These are phyloP conservation scores for Megaceryle torquata DNA, from an alignment of 2,113 vertebrate species.

Conservation along the genomic window DNA sequence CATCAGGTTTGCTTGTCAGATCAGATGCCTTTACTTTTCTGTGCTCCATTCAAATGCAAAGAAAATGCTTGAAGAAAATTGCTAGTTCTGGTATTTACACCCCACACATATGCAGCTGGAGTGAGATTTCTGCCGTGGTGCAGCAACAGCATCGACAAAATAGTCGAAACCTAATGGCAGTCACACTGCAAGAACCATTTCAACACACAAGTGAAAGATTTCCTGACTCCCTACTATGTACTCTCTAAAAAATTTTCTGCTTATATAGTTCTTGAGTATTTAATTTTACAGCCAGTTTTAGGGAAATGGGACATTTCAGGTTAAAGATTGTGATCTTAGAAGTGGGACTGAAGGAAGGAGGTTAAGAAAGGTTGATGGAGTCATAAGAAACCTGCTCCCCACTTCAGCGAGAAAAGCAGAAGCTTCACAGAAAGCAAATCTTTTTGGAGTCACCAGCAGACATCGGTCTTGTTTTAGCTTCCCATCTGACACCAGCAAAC, in stretches of 20 bases:
- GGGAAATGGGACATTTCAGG: not conserved
- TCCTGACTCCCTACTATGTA: not conserved
- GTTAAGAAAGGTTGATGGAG: not conserved
- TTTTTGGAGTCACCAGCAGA: not conserved
- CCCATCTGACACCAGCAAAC: not conserved
- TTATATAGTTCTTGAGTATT: not conserved
- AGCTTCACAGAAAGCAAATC: not conserved
- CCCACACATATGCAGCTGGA: not conserved
- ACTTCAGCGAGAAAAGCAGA: not conserved
- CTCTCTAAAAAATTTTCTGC: not conserved
- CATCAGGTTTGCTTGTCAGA: constrained; percentile 46
- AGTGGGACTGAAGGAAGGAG: not conserved
- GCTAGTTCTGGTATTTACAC: constrained; percentile 33
- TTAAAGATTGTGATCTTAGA: not conserved
- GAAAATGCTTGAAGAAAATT: constrained; percentile 40
- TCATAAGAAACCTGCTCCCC: not conserved
- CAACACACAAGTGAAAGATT: not conserved
- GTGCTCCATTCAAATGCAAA: constrained; percentile 40
- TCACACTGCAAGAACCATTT: not conserved
- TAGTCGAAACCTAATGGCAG: not conserved
- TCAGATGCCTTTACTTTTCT: not conserved
- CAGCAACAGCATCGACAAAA: constrained; percentile 6
- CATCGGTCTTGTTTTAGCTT: not conserved
- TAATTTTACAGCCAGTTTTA: not conserved
- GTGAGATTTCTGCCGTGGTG: not conserved